Percentiles rank a stretch among this genome's conserved stretches.
These are phyloP conservation scores for Ectemnius continuus DNA, from an alignment of 2,888 invertebrate genomes.

Conservation along the genomic window DNA sequence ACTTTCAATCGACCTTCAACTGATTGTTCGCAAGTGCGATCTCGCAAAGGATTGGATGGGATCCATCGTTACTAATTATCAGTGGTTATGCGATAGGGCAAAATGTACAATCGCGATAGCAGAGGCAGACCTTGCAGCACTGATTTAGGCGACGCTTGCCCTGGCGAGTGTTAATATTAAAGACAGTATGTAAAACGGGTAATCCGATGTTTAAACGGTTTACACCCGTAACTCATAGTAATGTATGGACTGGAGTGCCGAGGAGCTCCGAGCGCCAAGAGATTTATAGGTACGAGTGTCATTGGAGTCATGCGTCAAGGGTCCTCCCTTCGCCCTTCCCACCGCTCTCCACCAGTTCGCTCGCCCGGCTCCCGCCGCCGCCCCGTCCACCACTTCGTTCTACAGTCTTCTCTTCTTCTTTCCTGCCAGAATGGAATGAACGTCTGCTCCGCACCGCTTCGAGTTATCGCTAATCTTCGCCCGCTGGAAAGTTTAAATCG, in stretches of 20 bases:
- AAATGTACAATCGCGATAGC: conserved; percentile 23
- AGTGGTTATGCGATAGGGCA: not conserved
- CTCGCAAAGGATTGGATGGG: not conserved
- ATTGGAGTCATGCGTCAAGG: conserved; percentile 75
- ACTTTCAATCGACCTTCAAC: too few relatives aligned
- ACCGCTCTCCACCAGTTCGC: not conserved
- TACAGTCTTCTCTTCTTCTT: not conserved
- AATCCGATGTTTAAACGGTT: conserved; percentile 77
- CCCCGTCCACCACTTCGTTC: too few relatives aligned
- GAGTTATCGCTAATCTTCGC: not conserved
- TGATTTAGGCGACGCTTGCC: conserved; percentile 53
- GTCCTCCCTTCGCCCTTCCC: conserved; percentile 35
- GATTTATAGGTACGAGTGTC: conserved; percentile 76
- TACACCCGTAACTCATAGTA: conserved; percentile 76
- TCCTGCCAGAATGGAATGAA: not conserved
- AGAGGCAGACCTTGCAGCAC: conserved; percentile 28
- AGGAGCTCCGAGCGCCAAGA: conserved; percentile 67
- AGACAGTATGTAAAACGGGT: conserved; percentile 75
- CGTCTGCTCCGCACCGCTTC: not conserved
- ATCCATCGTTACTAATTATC: conserved; percentile 4
- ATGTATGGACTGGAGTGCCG: conserved; percentile 73
- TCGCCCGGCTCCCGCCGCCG: conserved; percentile 12
- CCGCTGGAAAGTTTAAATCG: conserved; percentile 2
- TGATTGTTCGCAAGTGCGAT: too few relatives aligned
- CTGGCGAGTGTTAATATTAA: conserved; percentile 72